phyloP scores from a whole-genome alignment of 2,113 vertebrate species.

The Eudorcas thomsonii region DNA sequence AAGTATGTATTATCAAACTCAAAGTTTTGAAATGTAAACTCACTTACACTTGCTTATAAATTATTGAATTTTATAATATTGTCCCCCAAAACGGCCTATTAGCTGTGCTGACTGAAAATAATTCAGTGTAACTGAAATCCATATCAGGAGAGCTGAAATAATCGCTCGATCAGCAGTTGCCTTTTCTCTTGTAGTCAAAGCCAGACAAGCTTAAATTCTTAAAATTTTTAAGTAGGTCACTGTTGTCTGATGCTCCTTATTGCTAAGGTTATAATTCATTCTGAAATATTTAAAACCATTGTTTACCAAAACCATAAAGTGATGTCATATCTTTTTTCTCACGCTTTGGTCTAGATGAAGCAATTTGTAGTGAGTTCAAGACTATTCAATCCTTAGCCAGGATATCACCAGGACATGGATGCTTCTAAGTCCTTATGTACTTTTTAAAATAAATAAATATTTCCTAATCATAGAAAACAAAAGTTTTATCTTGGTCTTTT shows the following conservation, averaged over 20 bases:
- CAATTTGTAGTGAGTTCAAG: neutral
- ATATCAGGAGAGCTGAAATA: neutral
- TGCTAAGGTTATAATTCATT: conserved; percentile 6
- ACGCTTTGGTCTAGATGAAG: neutral
- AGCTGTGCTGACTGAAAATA: neutral
- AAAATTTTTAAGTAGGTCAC: conserved; percentile 41
- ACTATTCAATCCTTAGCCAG: neutral
- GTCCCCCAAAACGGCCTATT: neutral
- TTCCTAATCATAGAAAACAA: neutral
- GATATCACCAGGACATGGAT: neutral
- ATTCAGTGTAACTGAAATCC: neutral
- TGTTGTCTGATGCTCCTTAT: neutral
- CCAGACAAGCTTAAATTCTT: neutral
- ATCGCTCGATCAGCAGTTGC: neutral
- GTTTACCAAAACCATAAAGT: neutral
- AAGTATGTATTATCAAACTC: neutral
- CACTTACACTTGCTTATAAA: neutral
- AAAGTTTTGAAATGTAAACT: neutral
- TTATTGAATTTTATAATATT: neutral
- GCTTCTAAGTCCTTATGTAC: neutral
- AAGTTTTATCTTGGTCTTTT: neutral
- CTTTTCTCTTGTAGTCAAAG: conserved; percentile 3
- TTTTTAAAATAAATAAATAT: neutral
- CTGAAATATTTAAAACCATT: neutral
- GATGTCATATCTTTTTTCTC: neutral